These are phyloP conservation scores for Eubucco bourcierii DNA, from an alignment of 2,113 vertebrate genomes.

Conservation along the genomic window DNA sequence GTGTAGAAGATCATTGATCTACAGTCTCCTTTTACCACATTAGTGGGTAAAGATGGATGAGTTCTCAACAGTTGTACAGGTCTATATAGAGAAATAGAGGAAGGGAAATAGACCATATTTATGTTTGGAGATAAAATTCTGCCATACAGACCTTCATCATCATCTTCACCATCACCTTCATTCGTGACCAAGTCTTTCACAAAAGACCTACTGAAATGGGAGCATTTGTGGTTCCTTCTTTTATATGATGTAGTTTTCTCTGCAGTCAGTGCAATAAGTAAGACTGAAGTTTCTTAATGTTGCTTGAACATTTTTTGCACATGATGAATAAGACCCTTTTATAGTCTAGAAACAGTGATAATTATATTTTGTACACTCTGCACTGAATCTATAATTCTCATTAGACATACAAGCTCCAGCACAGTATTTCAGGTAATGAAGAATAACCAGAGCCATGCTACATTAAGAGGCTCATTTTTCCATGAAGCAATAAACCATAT, in stretches of 20 bases:
- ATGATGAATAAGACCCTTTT: constrained; percentile 46
- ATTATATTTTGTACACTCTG: constrained; percentile 42
- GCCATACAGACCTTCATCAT: background rate
- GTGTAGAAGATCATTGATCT: background rate
- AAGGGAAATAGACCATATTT: background rate
- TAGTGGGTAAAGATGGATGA: background rate
- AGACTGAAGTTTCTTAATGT: constrained; percentile 4
- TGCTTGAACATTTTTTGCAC: constrained; percentile 24
- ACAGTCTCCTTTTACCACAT: background rate
- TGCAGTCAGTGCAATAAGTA: background rate
- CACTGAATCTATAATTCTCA: constrained; percentile 39
- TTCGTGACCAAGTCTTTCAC: background rate
- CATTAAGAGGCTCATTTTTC: constrained; percentile 62
- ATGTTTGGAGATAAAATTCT: background rate
- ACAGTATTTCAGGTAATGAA: constrained; percentile 44
- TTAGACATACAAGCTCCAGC: constrained; percentile 26
- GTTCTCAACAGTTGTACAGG: background rate
- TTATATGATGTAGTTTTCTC: background rate
- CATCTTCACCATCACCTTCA: background rate
- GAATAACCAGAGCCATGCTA: constrained; percentile 12
- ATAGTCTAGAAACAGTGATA: constrained; percentile 43
- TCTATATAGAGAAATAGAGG: background rate
- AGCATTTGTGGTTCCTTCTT: background rate
- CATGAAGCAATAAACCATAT: constrained; percentile 60
- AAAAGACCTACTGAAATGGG: background rate